Conservation (phyloP, 1,140 invertebrate genomes). For the Andrena cerasifolii region DNA sequence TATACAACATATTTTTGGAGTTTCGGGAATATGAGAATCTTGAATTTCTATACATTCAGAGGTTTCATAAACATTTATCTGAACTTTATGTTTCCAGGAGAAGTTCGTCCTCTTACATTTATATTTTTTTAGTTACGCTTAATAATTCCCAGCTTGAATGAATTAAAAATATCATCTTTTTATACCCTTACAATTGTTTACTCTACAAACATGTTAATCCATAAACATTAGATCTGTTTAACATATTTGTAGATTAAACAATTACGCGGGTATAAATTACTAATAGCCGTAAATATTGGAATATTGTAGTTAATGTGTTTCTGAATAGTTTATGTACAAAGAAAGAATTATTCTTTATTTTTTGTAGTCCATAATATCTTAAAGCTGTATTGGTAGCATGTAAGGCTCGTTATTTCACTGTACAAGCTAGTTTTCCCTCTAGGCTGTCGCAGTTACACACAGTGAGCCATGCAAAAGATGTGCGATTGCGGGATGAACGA, state of each 20-base stretch:
- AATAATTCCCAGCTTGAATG: not conserved
- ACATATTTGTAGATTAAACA: no score
- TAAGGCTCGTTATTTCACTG: constrained; percentile 43
- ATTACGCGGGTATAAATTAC: no score
- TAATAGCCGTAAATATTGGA: no score
- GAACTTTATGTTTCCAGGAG: not conserved
- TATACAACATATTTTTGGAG: not conserved
- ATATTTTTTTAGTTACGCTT: not conserved
- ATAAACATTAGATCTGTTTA: no score
- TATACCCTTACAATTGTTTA: no score
- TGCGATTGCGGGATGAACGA: constrained; percentile 88
- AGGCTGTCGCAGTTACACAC: constrained; percentile 89
- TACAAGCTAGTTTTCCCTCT: constrained; percentile 79
- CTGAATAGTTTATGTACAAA: not conserved
- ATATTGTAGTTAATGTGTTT: not conserved
- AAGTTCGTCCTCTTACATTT: not conserved
- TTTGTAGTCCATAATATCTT: not conserved
- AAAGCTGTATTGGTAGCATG: not conserved
- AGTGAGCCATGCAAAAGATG: constrained; percentile 88
- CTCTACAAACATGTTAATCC: no score
- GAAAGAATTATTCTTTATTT: not conserved
- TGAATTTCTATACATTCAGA: constrained; percentile 2
- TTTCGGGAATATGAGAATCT: not conserved
- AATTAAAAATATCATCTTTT: no score
- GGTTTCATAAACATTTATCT: constrained; percentile 6